Conservation (phyloP, 2,113 vertebrate genomes). For the Rhizomys pruinosus region DNA sequence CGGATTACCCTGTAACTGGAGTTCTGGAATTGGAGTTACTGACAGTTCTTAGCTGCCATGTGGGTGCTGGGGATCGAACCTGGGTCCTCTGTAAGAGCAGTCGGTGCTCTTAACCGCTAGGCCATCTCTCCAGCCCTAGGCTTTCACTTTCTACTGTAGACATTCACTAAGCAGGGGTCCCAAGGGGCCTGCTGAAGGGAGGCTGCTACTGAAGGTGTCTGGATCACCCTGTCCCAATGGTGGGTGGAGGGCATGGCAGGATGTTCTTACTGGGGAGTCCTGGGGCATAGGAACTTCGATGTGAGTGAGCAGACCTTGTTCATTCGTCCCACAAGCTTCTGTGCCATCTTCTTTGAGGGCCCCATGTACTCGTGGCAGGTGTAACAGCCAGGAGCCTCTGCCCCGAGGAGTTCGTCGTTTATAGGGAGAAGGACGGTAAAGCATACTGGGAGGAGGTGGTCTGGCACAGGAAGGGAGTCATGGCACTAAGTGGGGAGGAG, state of each 20-base stretch:
- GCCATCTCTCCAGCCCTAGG: no score
- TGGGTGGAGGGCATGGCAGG: not conserved
- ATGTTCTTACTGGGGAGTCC: not conserved
- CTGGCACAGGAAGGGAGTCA: not conserved
- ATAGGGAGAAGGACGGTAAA: not conserved
- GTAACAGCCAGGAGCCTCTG: not conserved
- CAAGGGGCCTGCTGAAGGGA: not conserved
- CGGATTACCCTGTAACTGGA: no score
- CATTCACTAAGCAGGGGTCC: not conserved
- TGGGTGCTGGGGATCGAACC: no score
- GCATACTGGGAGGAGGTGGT: not conserved
- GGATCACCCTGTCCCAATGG: not conserved
- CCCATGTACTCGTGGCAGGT: not conserved
- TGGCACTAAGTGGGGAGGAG: not conserved
- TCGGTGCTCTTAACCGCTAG: no score
- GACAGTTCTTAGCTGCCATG: no score
- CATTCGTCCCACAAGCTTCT: not conserved
- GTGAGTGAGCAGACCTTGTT: not conserved
- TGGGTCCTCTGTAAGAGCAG: no score
- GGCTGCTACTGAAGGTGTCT: constrained; percentile 1
- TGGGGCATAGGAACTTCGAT: not conserved
- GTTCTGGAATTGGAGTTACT: no score
- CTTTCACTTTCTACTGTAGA: no score
- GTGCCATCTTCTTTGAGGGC: not conserved
- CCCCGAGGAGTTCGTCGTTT: not conserved